A percentile compares a stretch with the other conserved stretches of the same genome.
Evolutionary conservation across 2,113 vertebrate genomes (phyloP).

Genomic region (Mustelus asterias): DNA sequence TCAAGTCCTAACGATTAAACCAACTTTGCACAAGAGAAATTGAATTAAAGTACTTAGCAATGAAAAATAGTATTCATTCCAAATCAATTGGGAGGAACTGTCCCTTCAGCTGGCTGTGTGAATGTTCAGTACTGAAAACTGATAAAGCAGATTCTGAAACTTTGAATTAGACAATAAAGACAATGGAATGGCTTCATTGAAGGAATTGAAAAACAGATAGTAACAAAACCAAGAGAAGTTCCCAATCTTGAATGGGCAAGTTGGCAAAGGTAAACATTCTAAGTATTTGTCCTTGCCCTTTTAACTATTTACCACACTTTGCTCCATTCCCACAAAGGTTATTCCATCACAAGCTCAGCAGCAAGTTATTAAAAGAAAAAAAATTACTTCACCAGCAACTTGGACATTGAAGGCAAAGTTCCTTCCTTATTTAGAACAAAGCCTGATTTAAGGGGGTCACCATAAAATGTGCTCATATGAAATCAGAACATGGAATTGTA

Average conservation of each 20-base stretch:
- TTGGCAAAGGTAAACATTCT: neutral
- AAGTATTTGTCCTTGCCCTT: neutral
- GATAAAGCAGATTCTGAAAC: neutral
- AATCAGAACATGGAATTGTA: neutral
- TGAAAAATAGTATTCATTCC: neutral
- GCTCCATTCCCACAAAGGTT: neutral
- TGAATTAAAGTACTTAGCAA: neutral
- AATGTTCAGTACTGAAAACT: too few relatives aligned
- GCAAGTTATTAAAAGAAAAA: neutral
- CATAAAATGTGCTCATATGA: neutral
- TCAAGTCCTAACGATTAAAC: neutral
- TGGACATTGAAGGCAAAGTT: neutral
- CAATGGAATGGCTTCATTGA: neutral
- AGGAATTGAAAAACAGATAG: neutral
- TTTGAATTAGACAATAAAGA: neutral
- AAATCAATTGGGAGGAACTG: neutral
- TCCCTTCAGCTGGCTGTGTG: neutral
- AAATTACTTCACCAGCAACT: neutral
- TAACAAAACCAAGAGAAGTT: neutral
- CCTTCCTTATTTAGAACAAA: neutral
- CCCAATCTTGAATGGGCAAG: neutral
- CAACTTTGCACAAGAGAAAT: neutral
- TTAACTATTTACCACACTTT: neutral
- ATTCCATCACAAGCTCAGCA: neutral
- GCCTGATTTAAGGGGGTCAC: neutral